Percentiles rank a stretch among this genome's conserved stretches.
Conservation (phyloP, 2,888 invertebrate species). For the Agriopis marginaria region DNA sequence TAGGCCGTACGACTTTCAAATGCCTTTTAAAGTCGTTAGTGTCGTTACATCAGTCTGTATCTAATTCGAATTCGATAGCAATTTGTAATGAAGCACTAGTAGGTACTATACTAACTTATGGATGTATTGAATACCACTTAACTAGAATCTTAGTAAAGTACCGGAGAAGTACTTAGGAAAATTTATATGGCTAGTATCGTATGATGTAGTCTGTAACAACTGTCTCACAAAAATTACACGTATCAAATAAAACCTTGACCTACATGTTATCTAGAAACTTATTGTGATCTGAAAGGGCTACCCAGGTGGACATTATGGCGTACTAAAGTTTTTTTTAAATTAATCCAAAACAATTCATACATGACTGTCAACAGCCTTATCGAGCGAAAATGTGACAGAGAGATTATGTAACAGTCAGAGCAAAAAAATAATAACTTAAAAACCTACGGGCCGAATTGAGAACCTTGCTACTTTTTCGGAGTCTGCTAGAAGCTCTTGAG, state of each 20-base stretch:
- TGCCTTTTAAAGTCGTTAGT: conserved; percentile 12
- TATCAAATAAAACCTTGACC: background rate
- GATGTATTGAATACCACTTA: conserved; percentile 7
- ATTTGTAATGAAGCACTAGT: conserved; percentile 4
- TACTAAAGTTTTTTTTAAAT: too few relatives aligned
- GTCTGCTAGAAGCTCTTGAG: too few relatives aligned
- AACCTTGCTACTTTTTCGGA: too few relatives aligned
- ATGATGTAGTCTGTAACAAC: background rate
- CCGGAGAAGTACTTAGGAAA: background rate
- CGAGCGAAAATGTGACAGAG: too few relatives aligned
- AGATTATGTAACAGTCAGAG: too few relatives aligned
- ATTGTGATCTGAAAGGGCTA: too few relatives aligned
- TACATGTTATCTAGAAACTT: background rate
- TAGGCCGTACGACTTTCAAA: conserved; percentile 24
- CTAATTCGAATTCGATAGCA: conserved; percentile 7
- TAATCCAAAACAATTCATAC: too few relatives aligned
- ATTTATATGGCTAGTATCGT: background rate
- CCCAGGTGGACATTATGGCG: too few relatives aligned
- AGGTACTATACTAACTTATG: background rate
- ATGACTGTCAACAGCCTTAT: too few relatives aligned
- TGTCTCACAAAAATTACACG: background rate
- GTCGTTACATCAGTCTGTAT: conserved; percentile 11
- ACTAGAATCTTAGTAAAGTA: background rate
- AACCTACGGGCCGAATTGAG: too few relatives aligned
- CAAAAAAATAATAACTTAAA: too few relatives aligned